Base-by-base conservation (phyloP, 2,797 vertebrate genomes). In the Crocodylus rhombifer region DNA sequence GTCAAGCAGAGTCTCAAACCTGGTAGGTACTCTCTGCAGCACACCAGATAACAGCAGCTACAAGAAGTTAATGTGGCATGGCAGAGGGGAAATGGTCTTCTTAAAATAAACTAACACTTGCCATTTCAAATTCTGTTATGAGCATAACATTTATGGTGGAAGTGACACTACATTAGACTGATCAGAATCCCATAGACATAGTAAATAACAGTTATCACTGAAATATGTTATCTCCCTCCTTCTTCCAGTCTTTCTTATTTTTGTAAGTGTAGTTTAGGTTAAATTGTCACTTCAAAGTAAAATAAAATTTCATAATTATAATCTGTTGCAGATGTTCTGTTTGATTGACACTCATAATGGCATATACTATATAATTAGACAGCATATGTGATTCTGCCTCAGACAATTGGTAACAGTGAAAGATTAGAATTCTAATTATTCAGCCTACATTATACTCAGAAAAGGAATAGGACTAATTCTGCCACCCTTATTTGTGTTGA, bases 101-200 rank as follows among this genome's bases (percentile, higher is more conserved):
- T 91, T 89, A 82, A 97, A 97, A 97, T 95, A 98, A 11, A 84
- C 89, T 65, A 78, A 80, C 88, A 5, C 89, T 42, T 93, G 75
- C 84, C 5, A 12, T 94, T 93, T 79, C 90, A 78, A 62, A 78
- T 86, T 86, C 78, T 25, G 81, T 88, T 73, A 58, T 25, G 25
- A 77, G 61, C 18, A 0, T 56, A 78, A 2, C 10, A 16, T 0
- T 0, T 62, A 36, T 2, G 0, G 77, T 63, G 26, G 89, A 94
- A 92, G 84, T 42, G 33, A 90, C 82, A 77, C 57, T 75, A 92
- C 90, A 36, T 91, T 90, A 79, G 91, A 18, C 88, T 83, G 82
- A 67, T 74, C 87, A 92, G 76, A 58, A 33, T 10, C 0, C 3
- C 73, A 80, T 91, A 92, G 30, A 87, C 69, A 76, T 95, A 94